Conservation (phyloP, 2,797 vertebrate species). For the Naso thynnoides region DNA sequence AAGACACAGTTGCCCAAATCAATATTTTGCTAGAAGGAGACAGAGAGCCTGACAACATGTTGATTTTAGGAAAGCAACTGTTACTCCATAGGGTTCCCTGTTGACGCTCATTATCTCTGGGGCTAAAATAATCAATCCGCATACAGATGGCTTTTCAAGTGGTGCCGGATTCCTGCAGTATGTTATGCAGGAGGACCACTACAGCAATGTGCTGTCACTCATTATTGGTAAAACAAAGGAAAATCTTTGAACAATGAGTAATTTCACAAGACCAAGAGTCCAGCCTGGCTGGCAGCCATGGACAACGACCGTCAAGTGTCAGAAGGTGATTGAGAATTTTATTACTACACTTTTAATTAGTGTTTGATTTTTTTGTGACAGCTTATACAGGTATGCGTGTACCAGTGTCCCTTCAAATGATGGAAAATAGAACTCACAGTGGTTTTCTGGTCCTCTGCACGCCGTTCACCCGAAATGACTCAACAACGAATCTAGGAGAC, state of each 20-base stretch:
- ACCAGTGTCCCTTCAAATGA: not conserved
- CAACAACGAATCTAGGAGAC: not conserved
- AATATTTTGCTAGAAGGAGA: constrained; percentile 61
- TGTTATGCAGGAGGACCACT: not conserved
- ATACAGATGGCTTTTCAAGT: constrained; percentile 35
- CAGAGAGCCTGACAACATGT: constrained; percentile 44
- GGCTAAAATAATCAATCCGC: constrained; percentile 44
- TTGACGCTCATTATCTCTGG: constrained; percentile 42
- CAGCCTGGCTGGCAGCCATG: not conserved
- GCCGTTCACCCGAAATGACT: not conserved
- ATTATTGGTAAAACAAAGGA: not conserved
- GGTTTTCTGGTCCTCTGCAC: not conserved
- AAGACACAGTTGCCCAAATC: constrained; percentile 49
- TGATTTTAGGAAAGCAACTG: constrained; percentile 50
- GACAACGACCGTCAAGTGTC: no score
- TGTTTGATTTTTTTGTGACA: no score
- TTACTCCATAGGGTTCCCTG: constrained; percentile 37
- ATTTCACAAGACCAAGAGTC: not conserved
- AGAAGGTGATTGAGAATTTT: not conserved
- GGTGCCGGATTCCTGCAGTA: constrained; percentile 18
- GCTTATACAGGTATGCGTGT: no score
- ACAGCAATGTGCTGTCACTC: not conserved
- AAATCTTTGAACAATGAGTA: not conserved
- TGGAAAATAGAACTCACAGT: not conserved
- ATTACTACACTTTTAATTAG: no score